These are phyloP conservation scores for Cyclophora albipunctata DNA, from an alignment of 2,888 invertebrate genomes.

Conservation along the genomic window DNA sequence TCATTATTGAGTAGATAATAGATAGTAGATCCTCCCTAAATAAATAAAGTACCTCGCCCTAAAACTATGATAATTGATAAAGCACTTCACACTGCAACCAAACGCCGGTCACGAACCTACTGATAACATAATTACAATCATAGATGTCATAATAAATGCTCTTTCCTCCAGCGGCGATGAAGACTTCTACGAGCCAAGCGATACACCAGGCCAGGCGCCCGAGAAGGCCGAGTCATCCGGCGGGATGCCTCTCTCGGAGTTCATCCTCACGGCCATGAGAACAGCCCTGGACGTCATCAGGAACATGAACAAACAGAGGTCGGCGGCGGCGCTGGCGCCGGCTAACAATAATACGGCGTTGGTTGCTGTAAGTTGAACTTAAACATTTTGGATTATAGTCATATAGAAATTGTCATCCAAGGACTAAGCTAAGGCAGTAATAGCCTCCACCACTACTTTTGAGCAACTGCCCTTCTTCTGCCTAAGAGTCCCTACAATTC, in stretches of 20 bases:
- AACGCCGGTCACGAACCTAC: no score
- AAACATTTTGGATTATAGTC: neutral
- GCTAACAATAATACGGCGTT: conserved; percentile 29
- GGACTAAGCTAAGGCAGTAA: no score
- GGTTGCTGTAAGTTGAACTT: conserved; percentile 32
- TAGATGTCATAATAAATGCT: neutral
- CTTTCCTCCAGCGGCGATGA: conserved; percentile 24
- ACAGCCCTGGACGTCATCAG: conserved; percentile 63
- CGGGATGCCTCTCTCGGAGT: conserved; percentile 53
- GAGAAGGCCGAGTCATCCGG: conserved; percentile 9
- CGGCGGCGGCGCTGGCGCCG: conserved; percentile 17
- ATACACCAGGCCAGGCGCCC: conserved; percentile 20
- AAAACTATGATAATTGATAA: no score
- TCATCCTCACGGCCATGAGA: conserved; percentile 58
- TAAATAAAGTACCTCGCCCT: no score
- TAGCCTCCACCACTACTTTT: no score
- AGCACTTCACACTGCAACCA: no score
- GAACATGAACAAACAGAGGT: conserved; percentile 55
- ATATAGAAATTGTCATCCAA: no score
- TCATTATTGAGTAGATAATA: no score
- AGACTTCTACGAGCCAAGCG: conserved; percentile 30
- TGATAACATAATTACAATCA: no score
- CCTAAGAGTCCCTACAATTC: no score
- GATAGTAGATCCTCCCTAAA: no score
- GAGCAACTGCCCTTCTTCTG: no score